phyloP scores from a whole-genome alignment of 2,113 vertebrate genomes.

The Bambusicola thoracicus region DNA sequence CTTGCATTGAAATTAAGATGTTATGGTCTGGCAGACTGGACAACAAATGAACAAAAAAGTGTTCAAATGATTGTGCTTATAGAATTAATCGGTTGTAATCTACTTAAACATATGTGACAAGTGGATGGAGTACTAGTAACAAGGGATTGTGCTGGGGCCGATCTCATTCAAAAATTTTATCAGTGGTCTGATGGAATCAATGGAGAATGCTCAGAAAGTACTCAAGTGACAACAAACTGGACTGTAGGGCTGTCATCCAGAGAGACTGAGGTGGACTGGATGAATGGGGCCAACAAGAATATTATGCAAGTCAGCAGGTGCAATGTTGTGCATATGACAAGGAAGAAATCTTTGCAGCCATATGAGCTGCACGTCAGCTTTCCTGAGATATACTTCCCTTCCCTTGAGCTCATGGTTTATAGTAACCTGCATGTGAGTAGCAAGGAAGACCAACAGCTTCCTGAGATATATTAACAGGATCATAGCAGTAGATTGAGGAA shows the following conservation, averaged over 20 bases:
- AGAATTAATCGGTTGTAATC: not conserved
- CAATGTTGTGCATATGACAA: not conserved
- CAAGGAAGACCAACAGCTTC: not conserved
- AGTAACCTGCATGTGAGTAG: not conserved
- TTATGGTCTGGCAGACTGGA: not conserved
- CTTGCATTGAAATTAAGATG: not conserved
- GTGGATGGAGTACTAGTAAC: not conserved
- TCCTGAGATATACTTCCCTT: not conserved
- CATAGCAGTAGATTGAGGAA: not conserved
- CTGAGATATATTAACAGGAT: not conserved
- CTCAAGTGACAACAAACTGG: not conserved
- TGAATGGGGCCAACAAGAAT: not conserved
- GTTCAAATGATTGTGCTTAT: fast-evolving
- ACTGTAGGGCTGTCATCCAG: not conserved
- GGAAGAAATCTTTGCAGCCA: not conserved
- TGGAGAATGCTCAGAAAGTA: not conserved
- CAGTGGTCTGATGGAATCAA: not conserved
- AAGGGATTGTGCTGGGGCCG: not conserved
- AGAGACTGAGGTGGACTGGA: not conserved
- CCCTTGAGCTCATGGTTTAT: not conserved
- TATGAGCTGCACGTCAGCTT: not conserved
- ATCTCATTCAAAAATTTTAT: not conserved
- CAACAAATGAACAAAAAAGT: not conserved
- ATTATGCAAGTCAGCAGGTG: not conserved
- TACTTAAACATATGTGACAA: not conserved